Base-by-base conservation (phyloP, 1,140 invertebrate genomes). In the Plectrocnemia conspersa region DNA sequence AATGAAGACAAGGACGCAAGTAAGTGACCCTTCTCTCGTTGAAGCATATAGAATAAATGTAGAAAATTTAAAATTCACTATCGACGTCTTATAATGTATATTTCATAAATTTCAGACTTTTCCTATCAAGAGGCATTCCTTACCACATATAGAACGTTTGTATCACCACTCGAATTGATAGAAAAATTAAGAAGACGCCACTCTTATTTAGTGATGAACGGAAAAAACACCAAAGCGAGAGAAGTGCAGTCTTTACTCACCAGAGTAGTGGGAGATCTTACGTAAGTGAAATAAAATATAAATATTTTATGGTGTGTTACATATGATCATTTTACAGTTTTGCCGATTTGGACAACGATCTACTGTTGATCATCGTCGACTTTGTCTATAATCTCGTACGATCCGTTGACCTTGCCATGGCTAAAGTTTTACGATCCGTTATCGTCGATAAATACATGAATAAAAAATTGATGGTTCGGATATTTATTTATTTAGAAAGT, bases 121-220 rank as follows among this genome's bases (percentile, higher is more conserved):
- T 79, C 90, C 67, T 97, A 94, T 76, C 91, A 95, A 79, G 93
- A 97, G 78, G 93, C 94, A 27, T 98, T 98, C 73, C 80, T 98
- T 58, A 93, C 92, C 18, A 98, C 94, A 32, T 98, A 97, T 72
- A 81, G 95, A 62, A 97, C 93, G 52, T 97, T 97, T 75, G 85
- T 97, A 64, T 77, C 86, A 38, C 91, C 94, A n/a, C 71, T 85
- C 48, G 88, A 90, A 56, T 77, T 97, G 52, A 85, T 98, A 57
- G 82, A 84, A 64, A 94, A 95, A 70, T 75, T 98, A 32, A 83
- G 92, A 62, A 82, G 86, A 68, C 81, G 95, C 55, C 72, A 74
- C 58, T 66, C 67, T 68, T 82, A 86, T 64, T 93, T 95, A 63
- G 83, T 84, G 62, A 83, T 83, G 63, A 83, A 84, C 62, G 78